A percentile compares a stretch with the other conserved stretches of the same genome.
Evolutionary conservation across 2,797 vertebrate species (phyloP).

Genomic region (Enteromius paludinosus): DNA sequence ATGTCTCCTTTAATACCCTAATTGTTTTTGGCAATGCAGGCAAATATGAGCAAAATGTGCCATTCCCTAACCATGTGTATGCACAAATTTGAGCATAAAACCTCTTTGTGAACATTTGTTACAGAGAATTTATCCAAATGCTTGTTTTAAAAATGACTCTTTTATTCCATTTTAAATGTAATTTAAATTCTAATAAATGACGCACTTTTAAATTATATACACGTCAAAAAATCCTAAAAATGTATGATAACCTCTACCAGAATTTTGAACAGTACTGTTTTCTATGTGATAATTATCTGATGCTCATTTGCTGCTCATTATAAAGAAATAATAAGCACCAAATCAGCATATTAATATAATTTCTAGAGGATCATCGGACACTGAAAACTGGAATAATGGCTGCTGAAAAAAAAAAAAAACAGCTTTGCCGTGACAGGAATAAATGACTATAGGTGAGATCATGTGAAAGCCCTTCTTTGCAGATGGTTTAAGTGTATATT

Average conservation of each 20-base stretch:
- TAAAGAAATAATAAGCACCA: background rate
- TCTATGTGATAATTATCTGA: background rate
- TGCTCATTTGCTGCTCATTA: background rate
- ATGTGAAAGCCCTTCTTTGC: background rate
- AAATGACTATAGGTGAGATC: background rate
- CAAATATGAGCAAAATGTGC: background rate
- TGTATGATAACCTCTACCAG: background rate
- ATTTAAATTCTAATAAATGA: background rate
- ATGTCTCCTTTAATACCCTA: too few relatives aligned
- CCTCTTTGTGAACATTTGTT: background rate
- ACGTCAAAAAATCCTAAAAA: background rate
- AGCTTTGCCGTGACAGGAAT: background rate
- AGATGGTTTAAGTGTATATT: background rate
- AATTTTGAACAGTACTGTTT: background rate
- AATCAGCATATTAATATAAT: background rate
- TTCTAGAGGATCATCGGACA: background rate
- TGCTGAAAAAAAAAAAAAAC: background rate
- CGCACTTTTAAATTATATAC: background rate
- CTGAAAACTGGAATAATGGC: background rate
- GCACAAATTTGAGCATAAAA: background rate
- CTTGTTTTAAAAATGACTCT: background rate
- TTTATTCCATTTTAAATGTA: background rate
- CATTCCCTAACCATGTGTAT: background rate
- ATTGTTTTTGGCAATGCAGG: too few relatives aligned
- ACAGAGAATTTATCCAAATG: background rate